phyloP scores from a whole-genome alignment of 2,113 vertebrate genomes.

The Xenotilapia flavipinnis region DNA sequence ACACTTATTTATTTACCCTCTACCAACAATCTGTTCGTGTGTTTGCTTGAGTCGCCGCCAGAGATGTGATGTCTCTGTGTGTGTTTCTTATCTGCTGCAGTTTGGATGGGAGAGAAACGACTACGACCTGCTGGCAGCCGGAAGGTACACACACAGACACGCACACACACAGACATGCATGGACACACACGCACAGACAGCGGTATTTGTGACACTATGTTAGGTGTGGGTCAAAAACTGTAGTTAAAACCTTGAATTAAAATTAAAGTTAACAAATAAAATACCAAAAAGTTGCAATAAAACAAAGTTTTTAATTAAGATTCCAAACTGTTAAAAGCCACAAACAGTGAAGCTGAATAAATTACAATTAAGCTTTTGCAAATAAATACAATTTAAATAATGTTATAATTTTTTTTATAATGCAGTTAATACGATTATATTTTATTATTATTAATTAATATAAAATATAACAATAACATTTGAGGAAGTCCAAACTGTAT shows the following conservation, averaged over 20 bases:
- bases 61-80: background rate
- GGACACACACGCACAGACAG: background rate
- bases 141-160: slow-evolving; percentile 71
- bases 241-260: background rate
- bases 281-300: background rate
- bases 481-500: background rate
- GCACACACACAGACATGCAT: background rate
- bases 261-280: background rate
- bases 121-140: slow-evolving; percentile 80
- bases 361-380: background rate
- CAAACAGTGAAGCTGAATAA: background rate
- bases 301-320: background rate
- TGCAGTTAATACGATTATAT: rapidly evolving
- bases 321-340: background rate
- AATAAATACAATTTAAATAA: background rate
- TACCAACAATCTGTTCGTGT: background rate
- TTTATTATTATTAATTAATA: background rate
- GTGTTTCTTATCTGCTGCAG: slow-evolving; percentile 52
- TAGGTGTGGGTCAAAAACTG: background rate
- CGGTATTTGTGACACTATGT: rapidly evolving
- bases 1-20: background rate
- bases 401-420: background rate
- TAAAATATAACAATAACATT: background rate
- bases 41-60: background rate
- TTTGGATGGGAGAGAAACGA: slow-evolving; percentile 80